Evolutionary conservation across 2,113 vertebrate genomes (phyloP).

Genomic region (Prionailurus viverrinus): DNA sequence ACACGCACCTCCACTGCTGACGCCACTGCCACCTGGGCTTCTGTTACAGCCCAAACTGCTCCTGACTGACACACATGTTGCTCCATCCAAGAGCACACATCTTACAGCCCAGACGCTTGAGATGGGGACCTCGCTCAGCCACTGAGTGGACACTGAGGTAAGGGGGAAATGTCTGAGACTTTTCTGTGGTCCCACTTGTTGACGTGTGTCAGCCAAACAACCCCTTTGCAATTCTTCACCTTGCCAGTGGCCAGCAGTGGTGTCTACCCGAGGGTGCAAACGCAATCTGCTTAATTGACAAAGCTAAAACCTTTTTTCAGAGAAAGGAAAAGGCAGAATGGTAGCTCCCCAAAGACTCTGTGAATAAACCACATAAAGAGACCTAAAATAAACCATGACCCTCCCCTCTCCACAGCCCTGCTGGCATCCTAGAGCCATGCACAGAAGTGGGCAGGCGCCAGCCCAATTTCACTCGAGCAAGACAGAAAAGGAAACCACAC

Average conservation of each 20-base stretch:
- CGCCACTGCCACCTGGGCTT: not conserved
- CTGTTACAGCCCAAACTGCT: not conserved
- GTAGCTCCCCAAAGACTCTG: not conserved
- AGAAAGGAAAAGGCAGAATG: constrained; percentile 27
- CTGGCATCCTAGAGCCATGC: not conserved
- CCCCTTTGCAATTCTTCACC: not conserved
- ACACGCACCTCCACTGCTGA: not conserved
- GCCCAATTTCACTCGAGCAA: not conserved
- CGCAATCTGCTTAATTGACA: constrained; percentile 2
- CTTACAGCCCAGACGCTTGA: not conserved
- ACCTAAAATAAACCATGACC: not conserved
- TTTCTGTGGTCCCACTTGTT: not conserved
- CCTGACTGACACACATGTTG: not conserved
- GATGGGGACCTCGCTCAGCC: not conserved
- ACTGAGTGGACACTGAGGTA: not conserved
- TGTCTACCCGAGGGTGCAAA: constrained; percentile 13
- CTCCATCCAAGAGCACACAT: too few species aligned
- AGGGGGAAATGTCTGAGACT: not conserved
- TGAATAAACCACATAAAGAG: not conserved
- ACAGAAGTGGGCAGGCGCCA: not conserved
- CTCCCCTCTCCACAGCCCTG: not conserved
- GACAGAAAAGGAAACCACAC: not conserved
- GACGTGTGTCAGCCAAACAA: not conserved
- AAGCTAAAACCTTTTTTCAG: constrained; percentile 26
- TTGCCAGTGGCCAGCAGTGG: not conserved